Percentiles rank a stretch among this genome's conserved stretches.
Evolutionary conservation across 2,797 vertebrate genomes (phyloP).

Genomic region (Cuculus canorus): DNA sequence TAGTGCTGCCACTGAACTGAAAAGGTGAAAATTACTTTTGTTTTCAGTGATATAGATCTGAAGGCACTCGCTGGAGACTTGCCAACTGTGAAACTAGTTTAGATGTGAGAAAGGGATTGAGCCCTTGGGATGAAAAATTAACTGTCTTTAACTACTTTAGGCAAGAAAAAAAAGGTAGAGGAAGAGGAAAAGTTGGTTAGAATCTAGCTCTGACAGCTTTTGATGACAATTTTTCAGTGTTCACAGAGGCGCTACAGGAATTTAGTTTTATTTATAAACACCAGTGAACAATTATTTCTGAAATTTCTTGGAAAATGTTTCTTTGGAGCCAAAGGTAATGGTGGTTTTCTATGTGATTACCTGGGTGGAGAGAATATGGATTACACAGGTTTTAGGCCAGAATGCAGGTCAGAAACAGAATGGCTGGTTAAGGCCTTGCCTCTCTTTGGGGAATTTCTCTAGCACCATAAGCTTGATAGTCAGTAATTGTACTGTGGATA

Average conservation of each 20-base stretch:
- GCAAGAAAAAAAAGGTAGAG: neutral
- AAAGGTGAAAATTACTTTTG: neutral
- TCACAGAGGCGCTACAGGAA: neutral
- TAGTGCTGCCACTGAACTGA: neutral
- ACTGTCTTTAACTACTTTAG: neutral
- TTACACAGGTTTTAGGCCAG: neutral
- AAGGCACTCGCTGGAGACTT: neutral
- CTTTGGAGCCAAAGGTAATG: neutral
- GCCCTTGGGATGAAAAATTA: neutral
- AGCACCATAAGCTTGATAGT: neutral
- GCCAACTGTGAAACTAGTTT: neutral
- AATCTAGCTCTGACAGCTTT: neutral
- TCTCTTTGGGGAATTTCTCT: neutral
- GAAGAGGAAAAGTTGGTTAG: neutral
- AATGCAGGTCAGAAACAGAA: neutral
- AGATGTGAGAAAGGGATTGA: neutral
- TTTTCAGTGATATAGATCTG: neutral
- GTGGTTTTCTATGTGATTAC: neutral
- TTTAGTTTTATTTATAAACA: neutral
- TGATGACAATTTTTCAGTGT: neutral
- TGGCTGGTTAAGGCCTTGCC: neutral
- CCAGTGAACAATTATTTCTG: neutral
- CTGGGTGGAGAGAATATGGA: neutral
- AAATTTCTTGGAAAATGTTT: neutral
- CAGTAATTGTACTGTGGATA: neutral